Percentiles rank a stretch among this genome's conserved stretches.
Evolutionary conservation across 2,888 invertebrate genomes (phyloP).

Genomic region (Hypercompe scribonia): DNA sequence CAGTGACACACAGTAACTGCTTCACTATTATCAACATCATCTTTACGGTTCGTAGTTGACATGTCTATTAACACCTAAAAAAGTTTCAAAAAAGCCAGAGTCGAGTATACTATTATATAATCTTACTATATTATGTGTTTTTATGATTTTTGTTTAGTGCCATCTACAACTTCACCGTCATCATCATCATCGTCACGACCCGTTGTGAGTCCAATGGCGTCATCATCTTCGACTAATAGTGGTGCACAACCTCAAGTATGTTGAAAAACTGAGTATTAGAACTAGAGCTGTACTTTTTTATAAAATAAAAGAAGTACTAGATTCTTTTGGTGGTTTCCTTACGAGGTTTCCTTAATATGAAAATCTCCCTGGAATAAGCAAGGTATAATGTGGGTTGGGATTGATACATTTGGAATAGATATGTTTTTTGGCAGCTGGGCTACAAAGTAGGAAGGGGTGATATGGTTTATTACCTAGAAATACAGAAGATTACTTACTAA

Average conservation of each 20-base stretch:
- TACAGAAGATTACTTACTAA: no score
- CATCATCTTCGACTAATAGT: constrained; percentile 70
- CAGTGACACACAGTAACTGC: no score
- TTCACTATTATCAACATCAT: no score
- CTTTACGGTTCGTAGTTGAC: no score
- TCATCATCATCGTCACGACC: constrained; percentile 75
- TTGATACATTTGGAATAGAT: neutral
- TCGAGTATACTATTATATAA: neutral
- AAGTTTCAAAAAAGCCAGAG: no score
- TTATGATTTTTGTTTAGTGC: constrained; percentile 49
- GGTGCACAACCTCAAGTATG: constrained; percentile 81
- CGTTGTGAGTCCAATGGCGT: constrained; percentile 70
- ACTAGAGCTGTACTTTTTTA: neutral
- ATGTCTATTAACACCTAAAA: no score
- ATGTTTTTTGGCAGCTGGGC: no score
- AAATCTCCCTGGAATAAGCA: no score
- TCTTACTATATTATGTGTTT: no score
- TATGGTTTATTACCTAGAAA: neutral
- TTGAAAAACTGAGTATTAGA: constrained; percentile 12
- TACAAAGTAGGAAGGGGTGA: neutral
- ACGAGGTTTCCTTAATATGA: no score
- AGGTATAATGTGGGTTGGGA: neutral
- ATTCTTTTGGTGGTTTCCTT: no score
- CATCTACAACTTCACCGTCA: constrained; percentile 69
- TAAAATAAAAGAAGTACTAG: neutral